Evolutionary conservation across 2,797 vertebrate genomes (phyloP).

Genomic region (Craterocephalus amniculus): DNA sequence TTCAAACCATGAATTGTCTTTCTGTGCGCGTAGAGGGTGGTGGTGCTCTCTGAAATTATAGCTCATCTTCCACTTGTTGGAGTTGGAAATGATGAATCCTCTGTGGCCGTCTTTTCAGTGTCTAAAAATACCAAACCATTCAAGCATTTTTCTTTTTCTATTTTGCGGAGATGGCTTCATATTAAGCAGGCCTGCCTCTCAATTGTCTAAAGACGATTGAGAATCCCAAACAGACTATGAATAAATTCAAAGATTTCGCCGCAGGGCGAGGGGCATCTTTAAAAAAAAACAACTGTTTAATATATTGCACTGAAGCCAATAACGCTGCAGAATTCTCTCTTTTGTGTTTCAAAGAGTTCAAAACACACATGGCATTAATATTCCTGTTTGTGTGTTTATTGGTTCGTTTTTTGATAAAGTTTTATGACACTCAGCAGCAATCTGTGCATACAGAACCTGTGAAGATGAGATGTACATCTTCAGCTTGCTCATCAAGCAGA

Average conservation of each 20-base stretch:
- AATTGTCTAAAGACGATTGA: neutral
- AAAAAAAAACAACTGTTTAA: too few species aligned
- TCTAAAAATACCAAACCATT: neutral
- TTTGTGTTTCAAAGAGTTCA: too few species aligned
- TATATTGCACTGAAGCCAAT: too few species aligned
- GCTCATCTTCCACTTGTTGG: neutral
- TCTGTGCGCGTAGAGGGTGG: too few species aligned
- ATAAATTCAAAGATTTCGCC: neutral
- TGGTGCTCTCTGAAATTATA: neutral
- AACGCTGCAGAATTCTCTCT: too few species aligned
- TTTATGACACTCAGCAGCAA: neutral
- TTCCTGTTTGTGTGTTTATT: neutral
- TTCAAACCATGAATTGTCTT: neutral
- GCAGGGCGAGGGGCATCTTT: neutral
- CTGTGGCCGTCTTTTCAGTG: neutral
- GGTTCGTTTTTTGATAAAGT: too few species aligned
- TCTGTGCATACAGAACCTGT: slow-evolving; percentile 19
- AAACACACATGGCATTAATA: too few species aligned
- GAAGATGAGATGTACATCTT: slow-evolving; percentile 32
- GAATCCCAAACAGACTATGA: neutral
- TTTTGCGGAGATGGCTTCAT: slow-evolving; percentile 27
- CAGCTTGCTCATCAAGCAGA: slow-evolving; percentile 34
- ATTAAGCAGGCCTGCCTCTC: slow-evolving; percentile 27
- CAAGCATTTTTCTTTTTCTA: neutral
- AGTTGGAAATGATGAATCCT: neutral